Base-by-base conservation (phyloP, 2,888 invertebrate genomes). In the Ochlodes sylvanus region DNA sequence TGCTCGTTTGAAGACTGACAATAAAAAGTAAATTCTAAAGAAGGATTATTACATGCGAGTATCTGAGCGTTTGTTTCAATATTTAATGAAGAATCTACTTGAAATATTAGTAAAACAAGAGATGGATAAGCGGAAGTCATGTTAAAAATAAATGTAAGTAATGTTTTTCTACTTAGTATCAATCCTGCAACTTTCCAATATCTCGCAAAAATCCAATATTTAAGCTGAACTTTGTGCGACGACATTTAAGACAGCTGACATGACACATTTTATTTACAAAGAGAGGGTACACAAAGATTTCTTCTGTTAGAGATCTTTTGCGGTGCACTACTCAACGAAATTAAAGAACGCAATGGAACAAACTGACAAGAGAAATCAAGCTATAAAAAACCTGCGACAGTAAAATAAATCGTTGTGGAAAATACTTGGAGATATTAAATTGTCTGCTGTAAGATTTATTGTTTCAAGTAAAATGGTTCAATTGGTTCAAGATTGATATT, bases 281-380 rank as follows among this genome's bases (percentile, higher is more conserved):
- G 64, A 58, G 64, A 27, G 38, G 19, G 41, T 60, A 66, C 54
- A 50, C 27, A 42, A 4, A 44, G 57, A 19, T 58, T 60, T 60
- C 32, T 54, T 27, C n/a, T 44, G 50, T 7, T 5, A 50, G 19
- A 50, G 47, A 50, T 19, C 50, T 50, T 17, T 47, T 50, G 66
- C 44, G 66, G 60, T 55, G 66, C 66, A 67, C 47, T 67, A 67
- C 67, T 67, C 61, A 67, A 67, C 67, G 47, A 61, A 61, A 67
- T 67, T 67, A 67, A 67, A 61, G 15, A 67, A 15, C 44, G 44
- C 52, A 15, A 27, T 44, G 68, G 56, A 50, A 55, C 38, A 56
- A 27, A 62, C 47, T 62, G 68, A 62, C 62, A 68, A 47, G 56
- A 12, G 47, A 50, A 62, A 62, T 68, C 68, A 68, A 56, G 47